phyloP scores from a whole-genome alignment of 2,888 invertebrate genomes.

The Plebejus anna region DNA sequence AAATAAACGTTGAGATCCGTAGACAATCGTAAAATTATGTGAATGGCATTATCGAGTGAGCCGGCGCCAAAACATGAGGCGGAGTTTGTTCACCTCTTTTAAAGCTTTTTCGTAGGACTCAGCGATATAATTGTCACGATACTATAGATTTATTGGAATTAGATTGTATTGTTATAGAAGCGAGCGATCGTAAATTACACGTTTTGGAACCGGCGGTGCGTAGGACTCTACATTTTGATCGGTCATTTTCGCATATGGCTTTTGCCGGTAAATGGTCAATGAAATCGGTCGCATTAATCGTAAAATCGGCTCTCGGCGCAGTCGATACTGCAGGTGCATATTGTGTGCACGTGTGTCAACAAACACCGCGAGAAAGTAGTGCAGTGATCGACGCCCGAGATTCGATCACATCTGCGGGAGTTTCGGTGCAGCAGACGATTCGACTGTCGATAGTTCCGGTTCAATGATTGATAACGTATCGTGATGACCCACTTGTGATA shows the following conservation, averaged over 20 bases:
- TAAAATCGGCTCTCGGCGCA: conserved; percentile 42
- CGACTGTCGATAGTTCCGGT: conserved; percentile 17
- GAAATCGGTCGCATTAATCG: conserved; percentile 20
- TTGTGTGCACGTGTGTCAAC: conserved; percentile 49
- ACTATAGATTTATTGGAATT: background rate
- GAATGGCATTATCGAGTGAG: conserved; percentile 14
- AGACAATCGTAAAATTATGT: conserved; percentile 36
- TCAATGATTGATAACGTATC: conserved; percentile 22
- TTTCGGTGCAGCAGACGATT: conserved; percentile 5
- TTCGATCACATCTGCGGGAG: conserved; percentile 13
- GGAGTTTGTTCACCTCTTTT: conserved; percentile 7
- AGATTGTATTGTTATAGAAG: conserved; percentile 4
- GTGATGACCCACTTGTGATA: conserved; percentile 18
- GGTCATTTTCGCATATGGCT: conserved; percentile 9
- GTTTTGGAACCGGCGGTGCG: background rate
- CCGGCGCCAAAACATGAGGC: conserved; percentile 4
- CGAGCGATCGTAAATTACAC: background rate
- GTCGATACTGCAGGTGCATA: conserved; percentile 53
- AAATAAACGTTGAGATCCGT: conserved; percentile 41
- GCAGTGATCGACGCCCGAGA: background rate
- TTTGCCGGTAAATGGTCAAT: conserved; percentile 21
- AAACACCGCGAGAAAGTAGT: conserved; percentile 18
- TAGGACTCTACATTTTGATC: background rate
- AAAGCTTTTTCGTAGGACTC: conserved; percentile 1
- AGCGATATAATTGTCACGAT: background rate